Conservation (phyloP, 2,888 invertebrate genomes). For the Elysia crispata region DNA sequence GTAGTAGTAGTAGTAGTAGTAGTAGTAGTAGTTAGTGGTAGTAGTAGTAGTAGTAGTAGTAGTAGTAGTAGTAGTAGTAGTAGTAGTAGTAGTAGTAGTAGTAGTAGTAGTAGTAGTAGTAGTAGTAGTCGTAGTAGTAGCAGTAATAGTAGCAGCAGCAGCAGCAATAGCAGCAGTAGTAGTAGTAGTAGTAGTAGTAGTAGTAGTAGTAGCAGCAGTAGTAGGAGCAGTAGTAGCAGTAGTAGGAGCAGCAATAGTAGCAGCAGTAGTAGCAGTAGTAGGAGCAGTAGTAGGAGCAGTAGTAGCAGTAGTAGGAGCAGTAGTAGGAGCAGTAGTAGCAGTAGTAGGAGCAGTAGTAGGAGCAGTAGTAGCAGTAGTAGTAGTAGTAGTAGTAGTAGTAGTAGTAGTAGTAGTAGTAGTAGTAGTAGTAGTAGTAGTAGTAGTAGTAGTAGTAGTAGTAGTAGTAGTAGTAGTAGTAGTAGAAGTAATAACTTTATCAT, state of each 20-base stretch:
- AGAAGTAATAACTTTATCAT: constrained; percentile 10
- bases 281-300: neutral
- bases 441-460: constrained; percentile 31
- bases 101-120: too few relatives aligned
- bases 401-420: constrained; percentile 42
- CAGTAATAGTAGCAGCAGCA: neutral
- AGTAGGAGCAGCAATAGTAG: too few relatives aligned
- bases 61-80: constrained; percentile 26
- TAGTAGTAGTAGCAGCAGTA: too few relatives aligned
- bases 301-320: neutral
- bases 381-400: constrained; percentile 44
- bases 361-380: constrained; percentile 33
- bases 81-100: neutral
- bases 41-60: too few relatives aligned
- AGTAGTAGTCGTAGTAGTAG: too few relatives aligned
- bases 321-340: constrained; percentile 44
- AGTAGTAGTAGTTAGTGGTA: too few relatives aligned
- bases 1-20: too few relatives aligned
- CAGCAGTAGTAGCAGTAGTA: neutral
- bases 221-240: neutral
- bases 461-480: constrained; percentile 3
- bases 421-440: constrained; percentile 43
- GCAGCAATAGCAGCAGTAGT: too few relatives aligned
- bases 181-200: too few relatives aligned
- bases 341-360: constrained; percentile 42